Conservation (phyloP, 2,797 vertebrate genomes). For the Poecilia velifera region DNA sequence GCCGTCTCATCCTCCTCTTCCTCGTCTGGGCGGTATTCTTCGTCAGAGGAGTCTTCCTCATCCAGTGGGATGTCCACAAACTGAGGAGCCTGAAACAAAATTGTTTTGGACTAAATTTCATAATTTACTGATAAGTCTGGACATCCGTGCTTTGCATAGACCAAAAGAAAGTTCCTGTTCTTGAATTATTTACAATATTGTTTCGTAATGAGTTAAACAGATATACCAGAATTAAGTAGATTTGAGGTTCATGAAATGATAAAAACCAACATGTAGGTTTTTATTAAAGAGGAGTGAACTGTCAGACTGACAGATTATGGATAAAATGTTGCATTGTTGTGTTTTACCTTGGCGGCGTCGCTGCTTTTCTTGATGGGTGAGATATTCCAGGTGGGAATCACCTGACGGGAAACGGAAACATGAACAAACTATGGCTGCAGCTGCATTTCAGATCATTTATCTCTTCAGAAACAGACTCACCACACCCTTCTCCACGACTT, state of each 20-base stretch:
- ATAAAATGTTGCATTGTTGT: background rate
- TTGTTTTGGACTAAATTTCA: background rate
- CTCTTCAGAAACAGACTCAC: conserved; percentile 74
- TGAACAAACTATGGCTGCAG: background rate
- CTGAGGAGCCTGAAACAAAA: conserved; percentile 85
- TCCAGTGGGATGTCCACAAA: conserved; percentile 92
- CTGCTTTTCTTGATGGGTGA: conserved; percentile 93
- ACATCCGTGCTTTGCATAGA: too few relatives aligned
- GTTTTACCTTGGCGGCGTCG: conserved; percentile 75
- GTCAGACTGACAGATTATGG: background rate
- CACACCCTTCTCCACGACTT: conserved; percentile 96
- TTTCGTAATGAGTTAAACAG: background rate
- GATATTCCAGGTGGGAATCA: conserved; percentile 95
- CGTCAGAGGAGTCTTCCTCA: conserved; percentile 96
- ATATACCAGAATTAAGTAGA: background rate
- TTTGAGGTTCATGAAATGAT: background rate
- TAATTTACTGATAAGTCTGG: background rate
- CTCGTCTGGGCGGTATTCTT: conserved; percentile 92
- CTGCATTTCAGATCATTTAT: too few relatives aligned
- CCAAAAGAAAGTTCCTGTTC: too few relatives aligned
- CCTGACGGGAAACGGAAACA: conserved; percentile 71
- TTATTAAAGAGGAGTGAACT: background rate
- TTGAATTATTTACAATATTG: background rate
- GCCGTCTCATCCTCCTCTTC: conserved; percentile 93
- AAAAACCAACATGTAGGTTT: background rate